These are phyloP conservation scores for Agelas oroides DNA, from an alignment of 37 sponge, comb jelly and placozoan species.

Conservation along the genomic window DNA sequence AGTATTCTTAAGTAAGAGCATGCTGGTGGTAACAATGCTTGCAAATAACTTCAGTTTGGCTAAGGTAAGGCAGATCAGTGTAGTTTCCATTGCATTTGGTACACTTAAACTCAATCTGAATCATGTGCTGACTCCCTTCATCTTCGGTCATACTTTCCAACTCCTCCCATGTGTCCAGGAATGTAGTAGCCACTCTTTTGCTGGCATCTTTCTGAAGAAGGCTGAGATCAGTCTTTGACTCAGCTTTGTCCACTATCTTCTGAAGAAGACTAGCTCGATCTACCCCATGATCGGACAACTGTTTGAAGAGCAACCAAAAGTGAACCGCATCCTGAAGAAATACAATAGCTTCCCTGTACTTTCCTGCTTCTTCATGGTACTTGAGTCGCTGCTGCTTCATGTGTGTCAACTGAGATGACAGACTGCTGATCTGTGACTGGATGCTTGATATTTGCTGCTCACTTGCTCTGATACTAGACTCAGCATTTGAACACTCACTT, in stretches of 20 bases:
- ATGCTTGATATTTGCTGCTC: neutral
- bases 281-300: conserved; percentile 3
- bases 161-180: conserved; percentile 44
- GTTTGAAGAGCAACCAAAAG: conserved; percentile 16
- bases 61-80: no score
- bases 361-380: conserved; percentile 2
- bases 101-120: no score
- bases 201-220: neutral
- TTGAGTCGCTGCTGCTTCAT: neutral
- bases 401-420: neutral
- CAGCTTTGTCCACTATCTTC: conserved; percentile 20
- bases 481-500: neutral
- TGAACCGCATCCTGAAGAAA: neutral
- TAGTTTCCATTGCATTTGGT: no score
- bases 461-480: neutral
- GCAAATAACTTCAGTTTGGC: no score
- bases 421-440: neutral
- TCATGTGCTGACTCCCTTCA: no score
- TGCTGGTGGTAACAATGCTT: no score
- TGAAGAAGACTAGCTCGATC: conserved; percentile 16
- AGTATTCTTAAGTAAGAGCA: no score
- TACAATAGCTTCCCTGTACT: conserved; percentile 21
- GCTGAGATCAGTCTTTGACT: neutral
- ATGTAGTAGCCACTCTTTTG: conserved; percentile 2
- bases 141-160: no score